Evolutionary conservation across 2,797 vertebrate species (phyloP), one percentile per base, ranked within the genome.

Genomic region (Tamandua tetradactyla): DNA sequence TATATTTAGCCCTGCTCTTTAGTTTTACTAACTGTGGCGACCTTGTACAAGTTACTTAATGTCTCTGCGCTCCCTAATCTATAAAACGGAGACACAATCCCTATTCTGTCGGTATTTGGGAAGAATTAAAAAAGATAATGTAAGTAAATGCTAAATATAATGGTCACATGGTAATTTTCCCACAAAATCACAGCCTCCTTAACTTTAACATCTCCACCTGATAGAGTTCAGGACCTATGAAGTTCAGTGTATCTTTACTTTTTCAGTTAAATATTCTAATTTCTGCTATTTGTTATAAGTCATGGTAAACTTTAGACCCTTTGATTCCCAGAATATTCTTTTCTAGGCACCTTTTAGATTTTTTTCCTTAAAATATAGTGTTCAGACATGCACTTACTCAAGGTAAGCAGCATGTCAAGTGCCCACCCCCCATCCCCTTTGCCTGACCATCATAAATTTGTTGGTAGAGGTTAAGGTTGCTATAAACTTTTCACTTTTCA

Each of bases 401-500:
- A 37, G 57, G 5, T 11, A 17, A 44, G 61, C 11, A 32, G 27
- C 25, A 62, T 30, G 10, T 30, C 27, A 62, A 30, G 3, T 30
- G 22, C 3, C 27, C 27, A 13, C 12, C 8, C 27, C 27, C 13
- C 12, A 9, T 61, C 62, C 30, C 61, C 9, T 62, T 32, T 11
- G 4, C 12, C 17, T 25, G 17, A 30, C 6, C 0, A 1, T 42
- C 61, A 20, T 7, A 17, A 30, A 35, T 35, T 35, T 9, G 35
- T 3, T 22, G 11, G 62, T 7, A 32, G 5, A 49, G 20, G 35
- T 44, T n/a, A 27, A 32, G 7, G 37, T 11, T 42, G 4, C n/a
- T 0, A 6, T 7, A 13, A 20, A 0, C 22, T 2, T 2, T 15
- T 0, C 18, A 30, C 13, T 2, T 2, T 15, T 0, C 12, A 35